A percentile compares a stretch with the other conserved stretches of the same genome.
Evolutionary conservation across 2,888 invertebrate species (phyloP).

Genomic region (Phaedon cochleariae): DNA sequence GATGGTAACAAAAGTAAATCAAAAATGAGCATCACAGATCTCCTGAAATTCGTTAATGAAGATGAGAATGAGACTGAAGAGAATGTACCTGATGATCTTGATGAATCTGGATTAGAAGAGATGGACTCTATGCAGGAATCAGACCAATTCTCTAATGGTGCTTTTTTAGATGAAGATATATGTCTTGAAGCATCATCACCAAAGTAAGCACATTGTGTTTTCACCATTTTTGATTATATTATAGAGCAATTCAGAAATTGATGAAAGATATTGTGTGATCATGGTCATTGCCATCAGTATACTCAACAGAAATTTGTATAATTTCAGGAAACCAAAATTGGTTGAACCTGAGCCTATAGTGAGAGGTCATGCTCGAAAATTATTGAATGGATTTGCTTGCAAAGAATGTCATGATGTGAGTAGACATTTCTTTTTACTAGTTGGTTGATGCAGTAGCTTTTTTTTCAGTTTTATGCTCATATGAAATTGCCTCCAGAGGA

Average conservation of each 20-base stretch:
- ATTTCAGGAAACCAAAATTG: constrained; percentile 30
- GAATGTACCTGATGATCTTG: background rate
- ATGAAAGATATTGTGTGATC: no score
- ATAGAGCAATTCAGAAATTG: no score
- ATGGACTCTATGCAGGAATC: constrained; percentile 30
- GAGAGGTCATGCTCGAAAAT: constrained; percentile 47
- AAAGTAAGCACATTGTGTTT: constrained; percentile 22
- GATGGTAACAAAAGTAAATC: constrained; percentile 21
- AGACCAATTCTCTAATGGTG: constrained; percentile 39
- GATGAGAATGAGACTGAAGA: constrained; percentile 23
- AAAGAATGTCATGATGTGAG: constrained; percentile 47
- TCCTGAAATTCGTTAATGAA: constrained; percentile 40
- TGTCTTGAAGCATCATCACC: background rate
- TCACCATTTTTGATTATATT: no score
- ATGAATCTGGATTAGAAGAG: constrained; percentile 7
- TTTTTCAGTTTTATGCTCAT: constrained; percentile 46
- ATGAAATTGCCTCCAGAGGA: constrained; percentile 57
- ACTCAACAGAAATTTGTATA: background rate
- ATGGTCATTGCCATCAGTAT: no score
- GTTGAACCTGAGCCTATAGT: constrained; percentile 41
- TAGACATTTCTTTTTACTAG: background rate
- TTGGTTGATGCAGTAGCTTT: background rate
- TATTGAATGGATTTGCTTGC: constrained; percentile 51
- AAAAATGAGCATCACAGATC: constrained; percentile 39
- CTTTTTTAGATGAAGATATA: constrained; percentile 27